phyloP scores from a whole-genome alignment of 2,888 invertebrate genomes.

The Tromatobia lineatoria region DNA sequence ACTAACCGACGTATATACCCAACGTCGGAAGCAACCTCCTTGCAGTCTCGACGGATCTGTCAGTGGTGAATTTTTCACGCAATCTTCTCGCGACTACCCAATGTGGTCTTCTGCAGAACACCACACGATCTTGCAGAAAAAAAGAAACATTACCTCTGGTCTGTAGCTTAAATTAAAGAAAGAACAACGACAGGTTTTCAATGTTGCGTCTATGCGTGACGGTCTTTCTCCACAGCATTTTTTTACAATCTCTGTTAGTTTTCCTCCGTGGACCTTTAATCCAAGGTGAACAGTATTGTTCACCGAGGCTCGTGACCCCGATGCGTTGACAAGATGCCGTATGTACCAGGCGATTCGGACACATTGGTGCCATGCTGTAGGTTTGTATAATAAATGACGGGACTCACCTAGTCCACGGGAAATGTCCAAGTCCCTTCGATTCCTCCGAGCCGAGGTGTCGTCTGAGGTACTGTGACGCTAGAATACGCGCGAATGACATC shows the following conservation, averaged over 20 bases:
- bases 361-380: background rate
- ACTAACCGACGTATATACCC: slow-evolving; percentile 34
- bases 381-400: slow-evolving; percentile 53
- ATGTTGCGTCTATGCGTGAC: slow-evolving; percentile 18
- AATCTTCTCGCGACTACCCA: slow-evolving; percentile 55
- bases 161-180: slow-evolving; percentile 40
- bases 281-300: background rate
- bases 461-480: slow-evolving; percentile 26
- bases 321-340: slow-evolving; percentile 26
- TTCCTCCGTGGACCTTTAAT: background rate
- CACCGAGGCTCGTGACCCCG: slow-evolving; percentile 7
- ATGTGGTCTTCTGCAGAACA: slow-evolving; percentile 51
- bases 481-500: slow-evolving; percentile 33
- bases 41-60: slow-evolving; percentile 36
- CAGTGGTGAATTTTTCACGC: slow-evolving; percentile 64
- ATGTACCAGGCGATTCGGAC: slow-evolving; percentile 20
- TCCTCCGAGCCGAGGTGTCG: slow-evolving; percentile 36
- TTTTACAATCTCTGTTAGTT: background rate
- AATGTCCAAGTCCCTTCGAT: slow-evolving; percentile 45
- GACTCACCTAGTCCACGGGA: slow-evolving; percentile 28
- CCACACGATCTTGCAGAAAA: slow-evolving; percentile 19
- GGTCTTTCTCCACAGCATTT: slow-evolving; percentile 10
- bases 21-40: slow-evolving; percentile 17
- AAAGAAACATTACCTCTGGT: background rate
- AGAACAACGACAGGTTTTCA: slow-evolving; percentile 19